Evolutionary conservation across 2,888 invertebrate genomes (phyloP).

Genomic region (Dolichopus griseipennis): DNA sequence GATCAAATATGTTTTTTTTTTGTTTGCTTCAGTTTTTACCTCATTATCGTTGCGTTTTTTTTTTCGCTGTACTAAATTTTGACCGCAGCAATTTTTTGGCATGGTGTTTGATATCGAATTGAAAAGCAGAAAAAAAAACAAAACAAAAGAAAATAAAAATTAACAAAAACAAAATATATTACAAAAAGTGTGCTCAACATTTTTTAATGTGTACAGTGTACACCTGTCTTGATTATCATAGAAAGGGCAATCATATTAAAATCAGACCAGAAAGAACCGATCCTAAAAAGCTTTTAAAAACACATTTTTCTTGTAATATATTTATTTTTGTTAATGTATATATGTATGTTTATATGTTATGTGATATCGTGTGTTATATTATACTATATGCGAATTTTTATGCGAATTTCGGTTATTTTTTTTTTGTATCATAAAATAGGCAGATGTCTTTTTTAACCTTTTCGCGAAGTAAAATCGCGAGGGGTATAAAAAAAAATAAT

Average conservation of each 20-base stretch:
- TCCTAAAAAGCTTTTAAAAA: background rate
- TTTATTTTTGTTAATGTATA: too few species aligned
- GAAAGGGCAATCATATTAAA: background rate
- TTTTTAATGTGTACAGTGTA: background rate
- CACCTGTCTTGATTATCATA: background rate
- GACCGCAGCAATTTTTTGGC: background rate
- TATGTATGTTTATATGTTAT: too few species aligned
- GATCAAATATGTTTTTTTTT: background rate
- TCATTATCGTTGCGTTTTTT: background rate
- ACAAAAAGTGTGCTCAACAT: slow-evolving; percentile 4
- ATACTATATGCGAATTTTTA: too few species aligned
- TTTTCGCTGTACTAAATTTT: background rate
- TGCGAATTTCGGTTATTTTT: too few species aligned
- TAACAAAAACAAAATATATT: background rate
- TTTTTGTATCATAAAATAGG: too few species aligned
- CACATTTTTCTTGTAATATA: background rate
- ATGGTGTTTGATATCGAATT: background rate
- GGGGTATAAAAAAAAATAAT: too few species aligned
- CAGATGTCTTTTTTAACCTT: too few species aligned
- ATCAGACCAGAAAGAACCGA: background rate
- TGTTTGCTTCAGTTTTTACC: background rate
- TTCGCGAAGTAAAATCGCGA: too few species aligned
- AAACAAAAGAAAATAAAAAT: background rate
- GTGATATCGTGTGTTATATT: too few species aligned
- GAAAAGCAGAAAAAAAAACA: too few species aligned